Evolutionary conservation across 2,797 vertebrate genomes (phyloP), one percentile per base, ranked within the genome.

Genomic region (Diplodus puntazzo): DNA sequence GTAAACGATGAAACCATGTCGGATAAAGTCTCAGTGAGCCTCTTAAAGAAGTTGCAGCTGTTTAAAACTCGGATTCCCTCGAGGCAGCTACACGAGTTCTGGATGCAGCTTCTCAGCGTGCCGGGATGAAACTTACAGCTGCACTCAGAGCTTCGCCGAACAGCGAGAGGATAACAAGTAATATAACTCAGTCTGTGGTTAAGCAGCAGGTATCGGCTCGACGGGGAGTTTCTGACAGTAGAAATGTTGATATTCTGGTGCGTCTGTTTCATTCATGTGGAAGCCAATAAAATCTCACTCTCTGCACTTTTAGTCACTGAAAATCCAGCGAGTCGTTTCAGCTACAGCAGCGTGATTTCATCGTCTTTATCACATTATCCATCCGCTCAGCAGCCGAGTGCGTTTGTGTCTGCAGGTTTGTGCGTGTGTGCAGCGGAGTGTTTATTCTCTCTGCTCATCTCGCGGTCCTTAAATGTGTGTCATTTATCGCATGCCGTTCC

Each of bases 401-500:
- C 71, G 70, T 54, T 25, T n/a, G n/a, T 25, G 25, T 25, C 25
- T 25, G 25, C 25, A 25, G 25, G 25, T 25, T 25, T 25, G 25
- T 25, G 25, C 25, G 21, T 52, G 34, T 50, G 46, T 16, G 30
- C 13, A 55, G 18, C 76, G 79, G 72, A 50, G 18, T 80, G 81
- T 75, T 73, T 78, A 25, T 79, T 83, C 75, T 43, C 50, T 64
- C 25, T 68, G 69, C 81, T 88, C 77, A 69, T 73, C 63, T 81
- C 18, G 1, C 69, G 34, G 52, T 65, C 71, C 73, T 84, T 77
- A 79, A 80, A 84, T 75, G 49, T 61, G 63, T 74, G 58, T 85
- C 69, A 73, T 87, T 88, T 58, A 67, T 88, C 61, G 83, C 82
- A 74, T 71, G 73, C 68, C 0, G 76, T n/a, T 81, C 45, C 75